A percentile compares a stretch with the other conserved stretches of the same genome.
These are phyloP conservation scores for Morone saxatilis DNA, from an alignment of 2,113 vertebrate genomes.

Conservation along the genomic window DNA sequence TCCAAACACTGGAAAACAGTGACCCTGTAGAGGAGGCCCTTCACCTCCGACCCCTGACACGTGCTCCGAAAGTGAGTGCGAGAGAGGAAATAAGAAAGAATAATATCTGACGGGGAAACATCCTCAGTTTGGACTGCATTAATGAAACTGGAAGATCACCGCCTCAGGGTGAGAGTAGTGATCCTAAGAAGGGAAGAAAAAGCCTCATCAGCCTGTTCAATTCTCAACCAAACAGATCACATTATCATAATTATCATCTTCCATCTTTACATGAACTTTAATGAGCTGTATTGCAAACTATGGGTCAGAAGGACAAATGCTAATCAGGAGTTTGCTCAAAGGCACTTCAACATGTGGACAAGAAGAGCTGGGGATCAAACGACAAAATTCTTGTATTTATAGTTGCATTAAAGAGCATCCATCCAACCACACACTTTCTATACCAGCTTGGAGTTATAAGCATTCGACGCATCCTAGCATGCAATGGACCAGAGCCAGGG, in stretches of 20 bases:
- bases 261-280: no score
- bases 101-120: background rate
- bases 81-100: slow-evolving; percentile 9
- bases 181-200: background rate
- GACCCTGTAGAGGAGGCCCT: slow-evolving; percentile 67
- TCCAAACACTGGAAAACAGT: slow-evolving; percentile 80
- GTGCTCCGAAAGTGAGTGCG: slow-evolving; percentile 33
- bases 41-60: slow-evolving; percentile 61
- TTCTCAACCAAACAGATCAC: background rate
- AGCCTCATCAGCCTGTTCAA: background rate
- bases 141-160: background rate
- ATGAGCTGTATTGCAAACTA: no score
- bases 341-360: background rate
- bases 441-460: background rate
- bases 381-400: background rate
- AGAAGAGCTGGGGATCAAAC: background rate
- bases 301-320: no score
- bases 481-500: background rate
- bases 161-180: background rate
- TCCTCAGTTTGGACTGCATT: background rate
- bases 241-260: background rate
- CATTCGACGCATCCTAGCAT: background rate
- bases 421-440: background rate
- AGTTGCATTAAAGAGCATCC: background rate
- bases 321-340: background rate